phyloP scores from a whole-genome alignment of 2,797 vertebrate species.

The Lepilemur ruficaudatus region DNA sequence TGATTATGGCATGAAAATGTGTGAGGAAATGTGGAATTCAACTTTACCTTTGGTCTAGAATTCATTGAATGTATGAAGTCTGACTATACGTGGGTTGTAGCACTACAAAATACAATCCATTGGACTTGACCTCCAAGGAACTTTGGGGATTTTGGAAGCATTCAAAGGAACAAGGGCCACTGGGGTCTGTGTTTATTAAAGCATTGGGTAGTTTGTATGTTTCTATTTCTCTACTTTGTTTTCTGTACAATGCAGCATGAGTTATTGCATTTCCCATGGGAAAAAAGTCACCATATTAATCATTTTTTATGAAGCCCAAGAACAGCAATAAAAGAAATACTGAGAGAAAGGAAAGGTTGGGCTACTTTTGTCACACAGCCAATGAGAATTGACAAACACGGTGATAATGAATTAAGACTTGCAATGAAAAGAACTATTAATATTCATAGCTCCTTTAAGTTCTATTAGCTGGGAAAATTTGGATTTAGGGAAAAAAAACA shows the following conservation, averaged over 20 bases:
- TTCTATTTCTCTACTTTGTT: conserved; percentile 48
- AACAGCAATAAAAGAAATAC: conserved; percentile 28
- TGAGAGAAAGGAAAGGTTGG: neutral
- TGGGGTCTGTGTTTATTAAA: conserved; percentile 45
- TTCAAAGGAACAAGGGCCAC: neutral
- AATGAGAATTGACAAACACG: neutral
- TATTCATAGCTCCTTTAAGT: neutral
- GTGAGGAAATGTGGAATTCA: neutral
- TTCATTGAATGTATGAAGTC: neutral
- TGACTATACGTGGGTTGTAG: neutral
- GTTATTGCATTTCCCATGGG: conserved; percentile 23
- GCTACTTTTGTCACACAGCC: neutral
- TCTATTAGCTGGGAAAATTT: neutral
- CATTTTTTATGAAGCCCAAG: conserved; percentile 27
- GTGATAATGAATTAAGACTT: neutral
- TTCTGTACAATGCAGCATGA: neutral
- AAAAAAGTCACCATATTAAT: conserved; percentile 23
- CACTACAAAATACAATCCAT: neutral
- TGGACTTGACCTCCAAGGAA: conserved; percentile 12
- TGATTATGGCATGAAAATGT: neutral
- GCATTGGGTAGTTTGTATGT: neutral
- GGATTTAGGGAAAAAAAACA: neutral
- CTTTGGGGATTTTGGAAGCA: neutral
- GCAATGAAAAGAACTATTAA: neutral
- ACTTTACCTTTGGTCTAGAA: neutral